phyloP scores from a whole-genome alignment of 1,140 invertebrate genomes.

The Thaumetopoea pityocampa region DNA sequence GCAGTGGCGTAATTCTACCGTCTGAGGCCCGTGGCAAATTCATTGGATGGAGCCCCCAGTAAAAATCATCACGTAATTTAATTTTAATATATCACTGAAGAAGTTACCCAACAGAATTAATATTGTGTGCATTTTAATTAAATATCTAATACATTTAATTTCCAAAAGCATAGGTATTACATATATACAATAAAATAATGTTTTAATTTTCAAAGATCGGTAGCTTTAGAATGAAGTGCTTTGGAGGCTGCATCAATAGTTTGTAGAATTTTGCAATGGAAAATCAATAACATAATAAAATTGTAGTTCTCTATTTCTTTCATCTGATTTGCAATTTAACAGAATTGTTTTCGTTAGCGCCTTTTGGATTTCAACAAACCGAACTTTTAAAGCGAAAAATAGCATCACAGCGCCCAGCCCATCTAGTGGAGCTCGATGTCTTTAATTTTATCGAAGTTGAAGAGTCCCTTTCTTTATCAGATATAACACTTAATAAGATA shows the following conservation, averaged over 20 bases:
- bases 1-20: no score
- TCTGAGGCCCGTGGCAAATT: no score
- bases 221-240: constrained; percentile 27
- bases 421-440: constrained; percentile 22
- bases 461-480: constrained; percentile 17
- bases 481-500: constrained; percentile 21
- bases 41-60: no score
- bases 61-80: no score
- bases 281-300: constrained; percentile 25
- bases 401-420: constrained; percentile 21
- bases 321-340: constrained; percentile 26
- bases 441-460: constrained; percentile 23
- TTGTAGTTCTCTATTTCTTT: constrained; percentile 27
- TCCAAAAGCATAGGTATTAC: no score
- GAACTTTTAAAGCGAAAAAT: constrained; percentile 25
- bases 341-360: constrained; percentile 26
- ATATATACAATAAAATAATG: no score
- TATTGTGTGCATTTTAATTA: no score
- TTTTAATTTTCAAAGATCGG: constrained; percentile 25
- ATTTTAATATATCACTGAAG: no score
- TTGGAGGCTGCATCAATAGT: constrained; percentile 22
- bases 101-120: no score
- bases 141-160: no score
- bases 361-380: constrained; percentile 25
- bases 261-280: constrained; percentile 20